A percentile compares a stretch with the other conserved stretches of the same genome.
Evolutionary conservation across 2,888 invertebrate species (phyloP).

Genomic region (Fabriciana adippe): DNA sequence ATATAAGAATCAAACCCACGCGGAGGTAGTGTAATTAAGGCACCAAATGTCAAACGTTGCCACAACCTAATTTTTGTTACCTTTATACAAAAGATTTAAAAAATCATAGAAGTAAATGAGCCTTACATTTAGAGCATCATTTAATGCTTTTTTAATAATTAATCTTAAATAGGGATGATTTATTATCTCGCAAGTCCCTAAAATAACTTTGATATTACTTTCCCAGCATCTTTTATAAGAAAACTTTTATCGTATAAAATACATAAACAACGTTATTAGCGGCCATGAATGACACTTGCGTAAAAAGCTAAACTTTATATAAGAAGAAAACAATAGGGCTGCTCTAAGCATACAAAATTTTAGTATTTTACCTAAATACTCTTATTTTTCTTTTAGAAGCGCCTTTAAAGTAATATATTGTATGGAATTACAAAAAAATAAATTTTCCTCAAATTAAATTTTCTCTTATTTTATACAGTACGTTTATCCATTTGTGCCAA

Average conservation of each 20-base stretch:
- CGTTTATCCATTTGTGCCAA: too few species aligned
- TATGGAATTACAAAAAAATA: too few species aligned
- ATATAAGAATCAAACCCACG: too few species aligned
- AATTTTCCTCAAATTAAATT: too few species aligned
- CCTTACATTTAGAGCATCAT: slow-evolving; percentile 1
- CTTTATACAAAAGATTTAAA: too few species aligned
- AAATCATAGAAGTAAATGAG: not conserved
- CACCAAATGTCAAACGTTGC: too few species aligned
- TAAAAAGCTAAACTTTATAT: slow-evolving; percentile 17
- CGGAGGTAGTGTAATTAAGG: too few species aligned
- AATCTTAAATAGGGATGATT: slow-evolving; percentile 30
- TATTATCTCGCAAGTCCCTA: slow-evolving; percentile 24
- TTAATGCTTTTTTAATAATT: slow-evolving; percentile 20
- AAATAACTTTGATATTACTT: slow-evolving; percentile 34
- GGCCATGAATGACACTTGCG: slow-evolving; percentile 17
- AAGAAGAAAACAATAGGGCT: not conserved
- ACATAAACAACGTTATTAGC: slow-evolving; percentile 24
- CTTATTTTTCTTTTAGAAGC: too few species aligned
- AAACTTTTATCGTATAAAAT: slow-evolving; percentile 36
- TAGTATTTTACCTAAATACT: not conserved
- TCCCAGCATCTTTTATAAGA: slow-evolving; percentile 30
- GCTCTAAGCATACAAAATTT: not conserved
- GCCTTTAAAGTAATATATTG: too few species aligned
- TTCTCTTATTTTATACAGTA: too few species aligned
- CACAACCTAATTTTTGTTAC: too few species aligned